A percentile compares a stretch with the other conserved stretches of the same genome.
phyloP scores from a whole-genome alignment of 2,797 vertebrate genomes.

The Phrynocephalus vlangalii region DNA sequence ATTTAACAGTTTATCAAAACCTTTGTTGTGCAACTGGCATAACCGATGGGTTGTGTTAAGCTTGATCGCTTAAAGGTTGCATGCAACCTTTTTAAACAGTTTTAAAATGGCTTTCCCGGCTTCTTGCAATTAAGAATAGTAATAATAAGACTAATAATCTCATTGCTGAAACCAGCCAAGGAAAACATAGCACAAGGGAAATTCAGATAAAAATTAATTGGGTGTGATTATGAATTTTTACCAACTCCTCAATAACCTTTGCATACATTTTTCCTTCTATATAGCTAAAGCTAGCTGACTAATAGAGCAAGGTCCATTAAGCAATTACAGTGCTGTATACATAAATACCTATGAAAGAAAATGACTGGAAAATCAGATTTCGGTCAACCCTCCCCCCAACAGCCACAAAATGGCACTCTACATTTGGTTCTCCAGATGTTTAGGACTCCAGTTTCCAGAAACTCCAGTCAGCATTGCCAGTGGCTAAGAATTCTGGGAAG shows the following conservation, averaged over 20 bases:
- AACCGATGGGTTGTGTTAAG: not conserved
- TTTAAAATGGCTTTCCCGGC: not conserved
- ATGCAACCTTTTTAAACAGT: not conserved
- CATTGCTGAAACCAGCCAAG: constrained; percentile 27
- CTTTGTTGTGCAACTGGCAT: not conserved
- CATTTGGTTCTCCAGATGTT: too few species aligned
- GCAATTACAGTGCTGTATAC: constrained; percentile 24
- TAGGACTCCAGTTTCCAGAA: not conserved
- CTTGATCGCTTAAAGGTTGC: not conserved
- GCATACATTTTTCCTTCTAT: constrained; percentile 6
- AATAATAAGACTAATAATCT: constrained; percentile 14
- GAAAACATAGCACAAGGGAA: constrained; percentile 9
- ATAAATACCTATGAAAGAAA: constrained; percentile 24
- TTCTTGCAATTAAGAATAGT: constrained; percentile 8
- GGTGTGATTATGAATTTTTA: constrained; percentile 30
- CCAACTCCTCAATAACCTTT: constrained; percentile 39
- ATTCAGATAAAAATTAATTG: constrained; percentile 34
- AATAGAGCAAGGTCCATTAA: constrained; percentile 35
- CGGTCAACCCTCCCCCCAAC: not conserved
- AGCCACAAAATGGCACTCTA: not conserved
- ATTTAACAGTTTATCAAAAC: not conserved
- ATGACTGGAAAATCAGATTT: constrained; percentile 13
- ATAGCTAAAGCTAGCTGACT: constrained; percentile 9
- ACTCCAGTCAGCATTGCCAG: not conserved
- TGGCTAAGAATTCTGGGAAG: too few species aligned